phyloP scores from a whole-genome alignment of 2,797 vertebrate genomes.

The Melanitta fusca region DNA sequence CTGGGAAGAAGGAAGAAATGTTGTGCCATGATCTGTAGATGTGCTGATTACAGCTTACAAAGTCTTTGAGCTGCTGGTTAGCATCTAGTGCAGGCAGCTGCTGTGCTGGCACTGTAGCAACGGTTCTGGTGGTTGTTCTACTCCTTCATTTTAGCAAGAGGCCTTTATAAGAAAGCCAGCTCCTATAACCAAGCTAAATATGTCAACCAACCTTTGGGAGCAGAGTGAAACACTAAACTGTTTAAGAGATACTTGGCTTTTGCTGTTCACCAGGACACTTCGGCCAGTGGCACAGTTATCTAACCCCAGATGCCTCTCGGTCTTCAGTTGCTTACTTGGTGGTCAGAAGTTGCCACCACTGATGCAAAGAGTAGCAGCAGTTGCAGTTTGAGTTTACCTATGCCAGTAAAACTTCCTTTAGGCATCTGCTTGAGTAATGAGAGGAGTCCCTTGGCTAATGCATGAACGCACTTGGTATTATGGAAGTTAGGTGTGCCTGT shows the following conservation, averaged over 20 bases:
- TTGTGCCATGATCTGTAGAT: not conserved
- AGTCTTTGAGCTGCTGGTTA: not conserved
- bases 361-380: not conserved
- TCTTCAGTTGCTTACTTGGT: not conserved
- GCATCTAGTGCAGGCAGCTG: not conserved
- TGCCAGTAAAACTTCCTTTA: not conserved
- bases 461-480: not conserved
- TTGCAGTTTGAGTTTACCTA: not conserved
- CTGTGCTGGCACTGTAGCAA: not conserved
- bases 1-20: not conserved
- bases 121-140: not conserved
- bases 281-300: not conserved
- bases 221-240: not conserved
- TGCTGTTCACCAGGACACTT: not conserved
- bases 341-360: not conserved
- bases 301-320: not conserved
- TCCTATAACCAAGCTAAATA: not conserved
- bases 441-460: not conserved
- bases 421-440: not conserved
- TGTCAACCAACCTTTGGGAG: not conserved
- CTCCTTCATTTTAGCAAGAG: not conserved
- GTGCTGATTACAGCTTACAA: not conserved
- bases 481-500: slow-evolving; percentile 19
- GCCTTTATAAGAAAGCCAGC: not conserved
- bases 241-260: not conserved